Conservation (phyloP, 2,113 vertebrate species). For the Microcebus murinus region DNA sequence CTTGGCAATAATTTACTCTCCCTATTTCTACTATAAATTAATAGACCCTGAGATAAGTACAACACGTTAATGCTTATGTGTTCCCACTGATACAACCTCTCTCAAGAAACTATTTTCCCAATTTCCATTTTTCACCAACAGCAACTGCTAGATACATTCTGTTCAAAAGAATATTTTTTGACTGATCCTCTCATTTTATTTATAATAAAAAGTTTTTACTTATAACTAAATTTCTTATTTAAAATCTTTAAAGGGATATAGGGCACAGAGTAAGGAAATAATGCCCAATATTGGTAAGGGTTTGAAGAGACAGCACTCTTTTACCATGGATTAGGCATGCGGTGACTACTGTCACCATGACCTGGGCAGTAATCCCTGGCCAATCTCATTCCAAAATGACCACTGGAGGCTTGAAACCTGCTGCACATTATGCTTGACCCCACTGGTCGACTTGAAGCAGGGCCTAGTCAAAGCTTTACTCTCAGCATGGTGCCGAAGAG, state of each 20-base stretch:
- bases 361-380: background rate
- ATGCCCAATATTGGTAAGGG: background rate
- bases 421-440: background rate
- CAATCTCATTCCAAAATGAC: background rate
- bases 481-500: background rate
- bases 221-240: background rate
- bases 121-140: conserved; percentile 13
- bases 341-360: background rate
- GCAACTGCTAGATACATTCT: background rate
- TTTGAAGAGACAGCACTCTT: background rate
- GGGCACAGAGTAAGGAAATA: background rate
- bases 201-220: background rate
- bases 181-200: conserved; percentile 11
- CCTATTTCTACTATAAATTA: conserved; percentile 25
- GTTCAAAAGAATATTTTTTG: conserved; percentile 20
- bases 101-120: conserved; percentile 31
- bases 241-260: background rate
- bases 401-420: background rate
- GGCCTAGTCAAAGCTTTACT: background rate
- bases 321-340: background rate
- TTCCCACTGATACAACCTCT: background rate
- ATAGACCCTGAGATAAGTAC: background rate
- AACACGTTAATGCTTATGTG: background rate
- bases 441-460: background rate
- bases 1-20: conserved; percentile 8